phyloP scores from a whole-genome alignment of 1,140 invertebrate species.

The Campoletis sonorensis region DNA sequence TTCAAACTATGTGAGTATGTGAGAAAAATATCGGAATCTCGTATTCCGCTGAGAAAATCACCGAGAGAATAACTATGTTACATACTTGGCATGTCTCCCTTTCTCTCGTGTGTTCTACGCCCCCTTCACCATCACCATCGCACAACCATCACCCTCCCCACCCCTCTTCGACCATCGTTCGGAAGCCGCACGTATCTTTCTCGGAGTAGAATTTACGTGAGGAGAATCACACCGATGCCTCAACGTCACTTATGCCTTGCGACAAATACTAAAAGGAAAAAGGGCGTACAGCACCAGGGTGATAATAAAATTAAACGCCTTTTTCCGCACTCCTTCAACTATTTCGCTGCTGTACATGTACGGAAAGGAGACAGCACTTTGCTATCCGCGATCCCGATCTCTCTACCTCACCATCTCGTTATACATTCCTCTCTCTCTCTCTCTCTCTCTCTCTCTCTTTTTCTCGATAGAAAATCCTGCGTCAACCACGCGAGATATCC shows the following conservation, averaged over 20 bases:
- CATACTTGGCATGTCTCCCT: not conserved
- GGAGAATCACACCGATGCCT: conserved; percentile 23
- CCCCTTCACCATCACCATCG: too few species aligned
- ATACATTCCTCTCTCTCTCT: conserved; percentile 24
- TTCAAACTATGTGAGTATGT: not conserved
- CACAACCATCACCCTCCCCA: too few species aligned
- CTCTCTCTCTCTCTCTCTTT: conserved; percentile 22
- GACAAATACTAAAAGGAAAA: not conserved
- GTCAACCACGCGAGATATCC: conserved; percentile 12
- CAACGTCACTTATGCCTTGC: not conserved
- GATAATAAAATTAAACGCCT: not conserved
- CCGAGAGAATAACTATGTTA: not conserved
- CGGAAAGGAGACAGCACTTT: not conserved
- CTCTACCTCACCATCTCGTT: not conserved
- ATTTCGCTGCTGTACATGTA: too few species aligned
- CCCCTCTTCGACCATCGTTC: not conserved
- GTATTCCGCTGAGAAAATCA: conserved; percentile 10
- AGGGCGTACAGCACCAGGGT: not conserved
- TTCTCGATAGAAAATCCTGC: not conserved
- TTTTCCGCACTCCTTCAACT: not conserved
- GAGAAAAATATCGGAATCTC: not conserved
- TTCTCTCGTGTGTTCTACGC: not conserved
- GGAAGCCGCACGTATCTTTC: conserved; percentile 35
- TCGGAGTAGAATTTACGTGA: conserved; percentile 28
- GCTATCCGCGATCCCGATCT: conserved; percentile 8